Conservation (phyloP, 1,140 invertebrate genomes). For the Drosophila watanabei region DNA sequence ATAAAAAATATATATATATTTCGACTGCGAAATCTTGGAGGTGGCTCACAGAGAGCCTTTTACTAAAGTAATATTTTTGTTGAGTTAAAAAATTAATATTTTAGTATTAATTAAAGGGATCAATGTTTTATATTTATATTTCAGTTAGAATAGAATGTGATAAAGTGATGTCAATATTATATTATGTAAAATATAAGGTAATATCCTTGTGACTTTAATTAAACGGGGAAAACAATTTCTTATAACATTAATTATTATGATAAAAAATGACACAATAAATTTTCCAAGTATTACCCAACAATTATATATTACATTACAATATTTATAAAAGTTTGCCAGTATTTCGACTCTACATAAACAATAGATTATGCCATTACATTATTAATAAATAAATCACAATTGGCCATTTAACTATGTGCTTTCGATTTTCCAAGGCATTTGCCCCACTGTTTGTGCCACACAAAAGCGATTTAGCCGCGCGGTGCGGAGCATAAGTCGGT, state of each 20-base stretch:
- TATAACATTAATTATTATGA: no score
- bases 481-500: conserved; percentile 43
- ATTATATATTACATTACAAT: background rate
- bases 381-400: background rate
- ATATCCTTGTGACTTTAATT: no score
- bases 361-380: background rate
- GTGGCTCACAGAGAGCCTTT: background rate
- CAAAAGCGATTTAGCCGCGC: conserved; percentile 47
- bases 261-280: no score
- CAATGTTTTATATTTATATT: no score
- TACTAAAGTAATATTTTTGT: background rate
- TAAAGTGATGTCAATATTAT: no score
- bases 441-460: conserved; percentile 37
- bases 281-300: no score
- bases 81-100: background rate
- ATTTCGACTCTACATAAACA: background rate
- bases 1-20: background rate
- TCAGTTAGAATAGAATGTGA: no score
- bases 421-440: conserved; percentile 25
- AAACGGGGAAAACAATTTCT: no score
- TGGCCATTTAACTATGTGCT: background rate
- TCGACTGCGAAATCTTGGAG: background rate
- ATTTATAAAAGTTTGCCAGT: no score
- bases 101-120: background rate
- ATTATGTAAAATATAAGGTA: no score